A percentile compares a stretch with the other conserved stretches of the same genome.
Evolutionary conservation across 2,797 vertebrate species (phyloP).

Genomic region (Natrix natrix): DNA sequence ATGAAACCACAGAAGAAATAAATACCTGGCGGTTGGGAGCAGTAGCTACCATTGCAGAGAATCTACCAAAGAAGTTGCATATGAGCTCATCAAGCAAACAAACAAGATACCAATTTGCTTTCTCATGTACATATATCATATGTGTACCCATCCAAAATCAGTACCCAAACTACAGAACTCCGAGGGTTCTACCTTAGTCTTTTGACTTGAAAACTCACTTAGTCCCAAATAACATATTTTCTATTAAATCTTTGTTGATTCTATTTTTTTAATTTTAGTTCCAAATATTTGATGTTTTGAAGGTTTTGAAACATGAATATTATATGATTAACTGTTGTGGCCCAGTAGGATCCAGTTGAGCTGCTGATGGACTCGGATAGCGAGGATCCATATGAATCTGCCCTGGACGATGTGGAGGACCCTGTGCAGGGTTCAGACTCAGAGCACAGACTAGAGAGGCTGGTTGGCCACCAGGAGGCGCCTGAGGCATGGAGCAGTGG

Average conservation of each 20-base stretch:
- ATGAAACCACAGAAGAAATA: conserved; percentile 72
- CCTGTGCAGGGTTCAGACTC: too few relatives aligned
- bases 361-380: too few relatives aligned
- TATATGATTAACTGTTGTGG: neutral
- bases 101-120: neutral
- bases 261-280: neutral
- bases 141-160: neutral
- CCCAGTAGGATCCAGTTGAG: too few relatives aligned
- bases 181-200: too few relatives aligned
- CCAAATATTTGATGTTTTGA: neutral
- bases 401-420: too few relatives aligned
- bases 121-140: neutral
- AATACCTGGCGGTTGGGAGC: conserved; percentile 71
- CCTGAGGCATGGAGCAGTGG: too few relatives aligned
- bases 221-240: neutral
- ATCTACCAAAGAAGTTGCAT: conserved; percentile 58
- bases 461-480: too few relatives aligned
- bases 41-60: conserved; percentile 73
- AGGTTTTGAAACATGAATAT: neutral
- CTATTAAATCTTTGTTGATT: neutral
- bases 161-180: neutral
- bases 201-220: neutral
- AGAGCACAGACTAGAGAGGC: too few relatives aligned
- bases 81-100: neutral
- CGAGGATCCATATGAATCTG: too few relatives aligned